Evolutionary conservation across 2,797 vertebrate species (phyloP).

Genomic region (Dendrocincla fuliginosa): DNA sequence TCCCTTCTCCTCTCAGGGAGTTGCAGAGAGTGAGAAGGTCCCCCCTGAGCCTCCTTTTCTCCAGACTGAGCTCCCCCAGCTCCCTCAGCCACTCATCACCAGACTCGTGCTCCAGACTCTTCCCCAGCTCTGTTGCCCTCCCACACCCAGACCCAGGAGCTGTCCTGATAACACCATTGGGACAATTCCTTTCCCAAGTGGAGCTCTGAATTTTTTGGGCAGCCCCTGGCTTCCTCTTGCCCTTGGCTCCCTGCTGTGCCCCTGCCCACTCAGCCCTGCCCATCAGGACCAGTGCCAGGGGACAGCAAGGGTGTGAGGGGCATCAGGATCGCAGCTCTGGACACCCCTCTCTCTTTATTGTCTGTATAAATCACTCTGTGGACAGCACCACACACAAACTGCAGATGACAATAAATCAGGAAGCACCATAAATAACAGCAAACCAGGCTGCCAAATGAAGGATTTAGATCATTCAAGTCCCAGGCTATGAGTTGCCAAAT

Average conservation of each 20-base stretch:
- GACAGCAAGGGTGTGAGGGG: neutral
- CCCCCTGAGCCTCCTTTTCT: neutral
- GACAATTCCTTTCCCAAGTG: neutral
- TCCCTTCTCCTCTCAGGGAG: neutral
- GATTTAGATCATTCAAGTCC: constrained; percentile 73
- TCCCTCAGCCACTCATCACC: neutral
- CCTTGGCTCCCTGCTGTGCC: neutral
- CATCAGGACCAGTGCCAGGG: accelerated
- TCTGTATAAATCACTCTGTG: constrained; percentile 35
- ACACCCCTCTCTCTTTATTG: neutral
- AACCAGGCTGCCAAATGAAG: constrained; percentile 66
- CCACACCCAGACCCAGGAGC: neutral
- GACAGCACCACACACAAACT: constrained; percentile 29
- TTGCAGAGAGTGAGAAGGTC: neutral
- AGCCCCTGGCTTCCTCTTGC: neutral
- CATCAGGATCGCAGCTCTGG: accelerated
- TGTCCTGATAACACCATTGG: accelerated
- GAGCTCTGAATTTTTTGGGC: accelerated
- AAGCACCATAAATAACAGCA: constrained; percentile 67
- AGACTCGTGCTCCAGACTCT: neutral
- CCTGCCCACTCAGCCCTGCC: neutral
- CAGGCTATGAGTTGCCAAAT: constrained; percentile 65
- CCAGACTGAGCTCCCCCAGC: neutral
- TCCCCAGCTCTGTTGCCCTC: neutral
- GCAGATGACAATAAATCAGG: constrained; percentile 52